Base-by-base conservation (phyloP, 2,113 vertebrate genomes). In the Aptenodytes forsteri region DNA sequence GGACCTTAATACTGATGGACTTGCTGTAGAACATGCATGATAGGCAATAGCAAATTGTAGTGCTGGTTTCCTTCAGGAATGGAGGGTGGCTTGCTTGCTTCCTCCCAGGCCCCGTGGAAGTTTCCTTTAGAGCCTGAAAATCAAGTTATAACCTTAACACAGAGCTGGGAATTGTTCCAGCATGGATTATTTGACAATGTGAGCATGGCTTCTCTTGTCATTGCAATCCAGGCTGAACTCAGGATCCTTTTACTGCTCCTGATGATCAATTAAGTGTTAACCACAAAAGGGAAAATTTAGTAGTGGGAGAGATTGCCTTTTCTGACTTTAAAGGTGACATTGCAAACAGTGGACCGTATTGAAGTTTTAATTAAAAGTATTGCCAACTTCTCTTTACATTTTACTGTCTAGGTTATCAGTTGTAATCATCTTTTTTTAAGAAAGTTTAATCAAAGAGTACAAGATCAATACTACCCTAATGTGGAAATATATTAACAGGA, bases 271-370 rank as follows among this genome's bases (percentile, higher is more conserved):
- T 92, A 73, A 86, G 21, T 46, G 25, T 78, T 78, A 78, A 52
- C 20, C 3, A 6, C 1, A 0, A 87, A 84, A 55, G 26, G 32
- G 29, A 91, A 64, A 91, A 79, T 71, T 49, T 59, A 59, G 55
- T 59, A 67, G n/a, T 36, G 42, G 73, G 38, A 75, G 69, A 89
- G 34, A 81, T 52, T 67, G 59, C 30, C 29, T 84, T 58, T 92
- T 95, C 38, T 58, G 29, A n/a, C 61, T 95, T n/a, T n/a, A 89
- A 89, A 94, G 77, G 83, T 96, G 89, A 71, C 77, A 67, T 75
- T 95, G 87, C 38, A 67, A 92, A 89, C 29, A 66, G 32, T 19
- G 32, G 26, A 58, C n/a, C 6, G 2, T 79, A 18, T 16, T 92
- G 30, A 95, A 88, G 65, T 62, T 91, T 75, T 52, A 90, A 94